Percentiles rank a stretch among this genome's conserved stretches.
These are phyloP conservation scores for Lysiphlebus fabarum DNA, from an alignment of 1,140 invertebrate species.

Conservation along the genomic window DNA sequence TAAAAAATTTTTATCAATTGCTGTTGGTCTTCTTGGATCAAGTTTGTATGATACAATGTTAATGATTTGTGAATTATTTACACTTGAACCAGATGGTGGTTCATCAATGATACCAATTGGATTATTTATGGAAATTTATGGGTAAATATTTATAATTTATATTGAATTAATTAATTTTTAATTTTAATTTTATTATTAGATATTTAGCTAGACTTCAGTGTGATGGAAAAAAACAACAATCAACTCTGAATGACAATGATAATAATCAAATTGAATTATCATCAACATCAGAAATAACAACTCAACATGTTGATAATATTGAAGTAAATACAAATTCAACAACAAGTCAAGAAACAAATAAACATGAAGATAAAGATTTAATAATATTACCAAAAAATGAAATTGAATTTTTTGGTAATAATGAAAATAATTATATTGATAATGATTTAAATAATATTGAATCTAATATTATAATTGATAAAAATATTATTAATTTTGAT, in stretches of 20 bases:
- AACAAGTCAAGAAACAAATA: constrained; percentile 43
- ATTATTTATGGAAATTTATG: constrained; percentile 68
- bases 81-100: constrained; percentile 79
- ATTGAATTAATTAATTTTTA: neutral
- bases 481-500: too few species aligned
- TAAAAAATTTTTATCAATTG: constrained; percentile 50
- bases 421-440: too few species aligned
- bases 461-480: too few species aligned
- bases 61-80: constrained; percentile 76
- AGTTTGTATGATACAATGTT: constrained; percentile 68
- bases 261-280: constrained; percentile 23
- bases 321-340: constrained; percentile 25
- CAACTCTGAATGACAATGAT: constrained; percentile 21
- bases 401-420: too few species aligned
- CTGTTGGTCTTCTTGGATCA: constrained; percentile 44
- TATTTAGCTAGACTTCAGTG: constrained; percentile 46
- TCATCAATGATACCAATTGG: constrained; percentile 70
- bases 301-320: constrained; percentile 5
- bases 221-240: constrained; percentile 36
- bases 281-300: constrained; percentile 13
- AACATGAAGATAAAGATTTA: neutral
- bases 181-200: constrained; percentile 27
- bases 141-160: constrained; percentile 30
- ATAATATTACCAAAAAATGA: too few species aligned
- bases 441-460: too few species aligned